Conservation (phyloP, 2,797 vertebrate genomes). For the Lithobates pipiens region DNA sequence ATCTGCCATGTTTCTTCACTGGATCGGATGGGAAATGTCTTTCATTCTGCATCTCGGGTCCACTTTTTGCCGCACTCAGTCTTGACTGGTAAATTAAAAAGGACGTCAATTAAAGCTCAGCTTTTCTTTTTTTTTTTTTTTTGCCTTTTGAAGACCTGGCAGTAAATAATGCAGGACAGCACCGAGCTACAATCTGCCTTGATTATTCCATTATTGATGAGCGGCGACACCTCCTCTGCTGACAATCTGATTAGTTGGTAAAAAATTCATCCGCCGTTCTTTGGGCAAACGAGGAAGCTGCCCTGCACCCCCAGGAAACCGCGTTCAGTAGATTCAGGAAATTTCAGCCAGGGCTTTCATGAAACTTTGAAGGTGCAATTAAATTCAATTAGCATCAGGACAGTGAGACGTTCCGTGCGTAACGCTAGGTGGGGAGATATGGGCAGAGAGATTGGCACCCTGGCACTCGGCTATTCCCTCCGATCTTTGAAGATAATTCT, state of each 20-base stretch:
- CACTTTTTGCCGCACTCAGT: not conserved
- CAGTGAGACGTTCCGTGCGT: constrained; percentile 57
- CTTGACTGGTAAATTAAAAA: constrained; percentile 57
- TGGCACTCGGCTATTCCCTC: constrained; percentile 17
- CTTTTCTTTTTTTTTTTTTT: not conserved
- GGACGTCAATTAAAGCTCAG: constrained; percentile 44
- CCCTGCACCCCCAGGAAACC: constrained; percentile 50
- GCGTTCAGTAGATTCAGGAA: constrained; percentile 64
- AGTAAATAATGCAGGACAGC: constrained; percentile 77
- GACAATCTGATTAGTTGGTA: constrained; percentile 77
- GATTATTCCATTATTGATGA: constrained; percentile 80
- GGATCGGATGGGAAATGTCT: not conserved
- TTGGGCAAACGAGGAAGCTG: constrained; percentile 63
- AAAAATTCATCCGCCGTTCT: constrained; percentile 75
- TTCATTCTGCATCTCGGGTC: constrained; percentile 18
- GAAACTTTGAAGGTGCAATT: constrained; percentile 70
- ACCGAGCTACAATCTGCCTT: constrained; percentile 48
- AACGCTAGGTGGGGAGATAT: not conserved
- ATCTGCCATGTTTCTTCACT: not conserved
- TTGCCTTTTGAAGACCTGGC: constrained; percentile 63
- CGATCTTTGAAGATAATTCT: not conserved
- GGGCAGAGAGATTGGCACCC: not conserved
- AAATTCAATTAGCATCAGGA: constrained; percentile 76
- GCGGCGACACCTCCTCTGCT: constrained; percentile 69
- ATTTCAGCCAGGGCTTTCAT: constrained; percentile 70